A percentile compares a stretch with the other conserved stretches of the same genome.
Evolutionary conservation across 2,797 vertebrate species (phyloP).

Genomic region (Emys orbicularis): DNA sequence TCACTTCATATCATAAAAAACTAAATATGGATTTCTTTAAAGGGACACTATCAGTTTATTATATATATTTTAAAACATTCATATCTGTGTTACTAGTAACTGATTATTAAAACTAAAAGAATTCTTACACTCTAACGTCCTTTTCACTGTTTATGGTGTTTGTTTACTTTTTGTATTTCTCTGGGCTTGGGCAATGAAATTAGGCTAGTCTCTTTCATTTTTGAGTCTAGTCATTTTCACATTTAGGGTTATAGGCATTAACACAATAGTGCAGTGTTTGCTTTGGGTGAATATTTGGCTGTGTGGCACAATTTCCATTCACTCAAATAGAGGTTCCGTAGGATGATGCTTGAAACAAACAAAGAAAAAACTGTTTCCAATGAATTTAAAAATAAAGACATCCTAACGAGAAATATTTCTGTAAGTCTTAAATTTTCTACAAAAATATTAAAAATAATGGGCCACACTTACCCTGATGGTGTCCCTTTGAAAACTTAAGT

Average conservation of each 20-base stretch:
- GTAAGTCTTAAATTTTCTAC: neutral
- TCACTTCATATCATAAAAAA: neutral
- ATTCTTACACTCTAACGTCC: neutral
- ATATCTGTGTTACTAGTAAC: neutral
- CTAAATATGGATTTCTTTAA: neutral
- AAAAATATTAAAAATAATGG: neutral
- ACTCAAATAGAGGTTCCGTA: neutral
- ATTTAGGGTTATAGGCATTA: neutral
- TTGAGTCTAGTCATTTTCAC: neutral
- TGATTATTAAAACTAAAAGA: neutral
- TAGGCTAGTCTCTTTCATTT: neutral
- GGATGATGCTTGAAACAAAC: neutral
- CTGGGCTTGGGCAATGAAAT: neutral
- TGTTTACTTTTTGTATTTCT: neutral
- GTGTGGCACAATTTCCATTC: fast-evolving
- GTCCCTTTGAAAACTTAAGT: neutral
- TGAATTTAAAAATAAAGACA: neutral
- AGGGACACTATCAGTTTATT: neutral
- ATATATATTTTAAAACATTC: neutral
- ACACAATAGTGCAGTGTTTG: neutral
- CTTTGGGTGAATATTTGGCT: neutral
- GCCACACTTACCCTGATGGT: neutral
- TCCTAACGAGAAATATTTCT: neutral
- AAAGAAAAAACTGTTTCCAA: neutral
- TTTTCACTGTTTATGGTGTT: neutral